These are phyloP conservation scores for Marronus borbonicus DNA, from an alignment of 2,888 invertebrate species.

Conservation along the genomic window DNA sequence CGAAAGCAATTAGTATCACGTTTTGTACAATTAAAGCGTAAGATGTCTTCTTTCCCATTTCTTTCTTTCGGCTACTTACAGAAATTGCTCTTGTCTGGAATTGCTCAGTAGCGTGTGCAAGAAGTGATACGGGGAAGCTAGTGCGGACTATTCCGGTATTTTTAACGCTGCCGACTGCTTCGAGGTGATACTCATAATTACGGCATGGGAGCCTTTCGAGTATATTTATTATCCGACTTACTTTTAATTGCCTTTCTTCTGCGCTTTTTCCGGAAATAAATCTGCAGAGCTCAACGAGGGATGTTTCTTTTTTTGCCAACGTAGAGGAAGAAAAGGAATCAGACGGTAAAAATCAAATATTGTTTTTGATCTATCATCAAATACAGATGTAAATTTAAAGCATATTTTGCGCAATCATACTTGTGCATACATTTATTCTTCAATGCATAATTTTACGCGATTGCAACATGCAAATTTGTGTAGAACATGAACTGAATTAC, in stretches of 20 bases:
- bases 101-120: conserved; percentile 22
- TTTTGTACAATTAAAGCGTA: conserved; percentile 69
- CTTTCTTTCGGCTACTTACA: conserved; percentile 43
- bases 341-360: neutral
- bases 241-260: conserved; percentile 29
- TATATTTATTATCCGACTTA: conserved; percentile 36
- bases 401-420: too few relatives aligned
- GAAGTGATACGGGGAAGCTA: conserved; percentile 11
- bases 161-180: conserved; percentile 15
- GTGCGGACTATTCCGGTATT: conserved; percentile 13
- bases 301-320: neutral
- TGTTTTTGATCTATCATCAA: too few relatives aligned
- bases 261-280: conserved; percentile 27
- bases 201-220: conserved; percentile 1
- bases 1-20: conserved; percentile 70
- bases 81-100: conserved; percentile 29
- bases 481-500: too few relatives aligned
- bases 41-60: conserved; percentile 60
- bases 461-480: too few relatives aligned
- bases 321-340: neutral
- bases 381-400: too few relatives aligned
- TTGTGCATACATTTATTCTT: too few relatives aligned
- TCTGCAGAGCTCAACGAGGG: neutral
- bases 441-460: too few relatives aligned
- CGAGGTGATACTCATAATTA: conserved; percentile 38